phyloP scores from a whole-genome alignment of 2,113 vertebrate genomes.

The Lagenorhynchus albirostris region DNA sequence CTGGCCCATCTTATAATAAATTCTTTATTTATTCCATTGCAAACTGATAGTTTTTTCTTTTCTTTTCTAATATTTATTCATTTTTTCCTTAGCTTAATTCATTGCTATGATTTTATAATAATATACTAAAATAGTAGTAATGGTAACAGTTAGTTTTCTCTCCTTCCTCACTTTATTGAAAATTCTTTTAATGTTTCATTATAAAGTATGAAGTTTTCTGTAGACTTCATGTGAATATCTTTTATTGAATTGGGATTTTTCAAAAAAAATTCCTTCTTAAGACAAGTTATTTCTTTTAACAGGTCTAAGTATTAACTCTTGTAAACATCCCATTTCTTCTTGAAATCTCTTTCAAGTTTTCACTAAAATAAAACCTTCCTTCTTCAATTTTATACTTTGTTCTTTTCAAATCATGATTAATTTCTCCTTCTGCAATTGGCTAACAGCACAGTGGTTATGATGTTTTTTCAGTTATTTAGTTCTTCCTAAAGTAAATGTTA shows the following conservation, averaged over 20 bases:
- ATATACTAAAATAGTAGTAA: not conserved
- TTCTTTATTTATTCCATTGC: not conserved
- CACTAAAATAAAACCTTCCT: not conserved
- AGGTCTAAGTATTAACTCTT: not conserved
- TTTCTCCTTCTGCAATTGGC: not conserved
- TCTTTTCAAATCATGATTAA: not conserved
- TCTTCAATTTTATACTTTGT: not conserved
- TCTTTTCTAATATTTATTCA: not conserved
- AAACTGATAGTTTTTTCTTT: not conserved
- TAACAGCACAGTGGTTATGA: not conserved
- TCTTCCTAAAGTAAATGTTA: slow-evolving; percentile 18
- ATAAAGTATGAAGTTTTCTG: not conserved
- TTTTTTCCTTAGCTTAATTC: not conserved
- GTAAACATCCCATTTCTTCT: not conserved
- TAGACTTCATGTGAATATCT: not conserved
- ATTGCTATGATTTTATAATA: not conserved
- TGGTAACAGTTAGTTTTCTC: not conserved
- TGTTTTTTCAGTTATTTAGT: slow-evolving; percentile 27
- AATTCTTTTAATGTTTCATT: not conserved
- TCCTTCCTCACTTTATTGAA: not conserved
- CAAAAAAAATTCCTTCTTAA: not conserved
- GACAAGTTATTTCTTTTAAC: not conserved
- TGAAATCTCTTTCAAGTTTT: not conserved
- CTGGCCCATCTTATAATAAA: not conserved
- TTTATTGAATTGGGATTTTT: not conserved